These are phyloP conservation scores for Laticauda colubrina DNA, from an alignment of 2,113 vertebrate species.

Conservation along the genomic window DNA sequence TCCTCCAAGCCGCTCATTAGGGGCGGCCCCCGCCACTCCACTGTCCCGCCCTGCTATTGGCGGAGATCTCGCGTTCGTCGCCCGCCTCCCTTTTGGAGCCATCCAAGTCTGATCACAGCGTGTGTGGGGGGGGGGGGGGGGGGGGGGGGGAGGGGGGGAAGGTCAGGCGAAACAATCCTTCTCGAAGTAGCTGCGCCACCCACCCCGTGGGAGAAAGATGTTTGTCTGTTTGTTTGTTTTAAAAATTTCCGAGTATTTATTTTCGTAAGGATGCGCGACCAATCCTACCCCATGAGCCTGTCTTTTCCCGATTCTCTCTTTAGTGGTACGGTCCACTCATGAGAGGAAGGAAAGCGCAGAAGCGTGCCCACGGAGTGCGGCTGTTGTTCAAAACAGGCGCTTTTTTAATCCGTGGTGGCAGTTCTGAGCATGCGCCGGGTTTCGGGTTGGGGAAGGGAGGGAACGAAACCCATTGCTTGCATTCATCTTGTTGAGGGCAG, in stretches of 20 bases:
- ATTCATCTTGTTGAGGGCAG: neutral
- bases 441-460: neutral
- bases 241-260: neutral
- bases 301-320: neutral
- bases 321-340: neutral
- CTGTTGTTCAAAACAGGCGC: neutral
- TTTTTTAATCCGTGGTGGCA: neutral
- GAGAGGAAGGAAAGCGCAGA: neutral
- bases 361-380: neutral
- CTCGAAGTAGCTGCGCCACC: neutral
- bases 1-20: neutral
- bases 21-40: neutral
- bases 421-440: neutral
- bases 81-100: neutral
- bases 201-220: neutral
- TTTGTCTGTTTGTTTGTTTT: too few species aligned
- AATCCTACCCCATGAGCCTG: neutral
- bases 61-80: neutral
- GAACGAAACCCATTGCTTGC: neutral
- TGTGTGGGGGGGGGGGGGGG: too few species aligned
- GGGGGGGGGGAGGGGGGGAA: accelerated
- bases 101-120: neutral
- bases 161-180: neutral
- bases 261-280: neutral
- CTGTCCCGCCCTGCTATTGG: neutral